Evolutionary conservation across 2,888 invertebrate species (phyloP).

Genomic region (Ditula angustiorana): DNA sequence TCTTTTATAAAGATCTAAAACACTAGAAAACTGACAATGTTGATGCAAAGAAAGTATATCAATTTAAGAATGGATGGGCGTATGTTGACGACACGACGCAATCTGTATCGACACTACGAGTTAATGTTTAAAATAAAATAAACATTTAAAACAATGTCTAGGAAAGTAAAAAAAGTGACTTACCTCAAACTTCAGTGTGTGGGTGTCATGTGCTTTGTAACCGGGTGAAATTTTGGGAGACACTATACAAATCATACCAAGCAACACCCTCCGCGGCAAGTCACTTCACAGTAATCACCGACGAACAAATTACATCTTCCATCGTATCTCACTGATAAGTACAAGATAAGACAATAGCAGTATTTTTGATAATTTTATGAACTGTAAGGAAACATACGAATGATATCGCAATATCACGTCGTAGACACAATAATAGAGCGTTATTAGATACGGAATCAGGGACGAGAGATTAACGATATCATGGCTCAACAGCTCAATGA

Average conservation of each 20-base stretch:
- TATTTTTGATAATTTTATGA: constrained; percentile 54
- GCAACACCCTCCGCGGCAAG: constrained; percentile 46
- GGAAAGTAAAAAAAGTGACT: not conserved
- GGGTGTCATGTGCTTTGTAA: constrained; percentile 19
- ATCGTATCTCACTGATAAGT: constrained; percentile 52
- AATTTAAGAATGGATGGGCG: too few species aligned
- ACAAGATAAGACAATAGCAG: constrained; percentile 57
- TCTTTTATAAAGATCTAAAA: too few species aligned
- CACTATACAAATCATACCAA: constrained; percentile 34
- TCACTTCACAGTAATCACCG: constrained; percentile 51
- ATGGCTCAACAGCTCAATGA: not conserved
- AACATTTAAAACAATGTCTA: not conserved
- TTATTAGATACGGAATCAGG: constrained; percentile 1
- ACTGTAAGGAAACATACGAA: not conserved
- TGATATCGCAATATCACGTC: not conserved
- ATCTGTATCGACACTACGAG: too few species aligned
- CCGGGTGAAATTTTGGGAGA: constrained; percentile 11
- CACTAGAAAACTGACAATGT: too few species aligned
- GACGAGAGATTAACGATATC: not conserved
- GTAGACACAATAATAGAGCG: constrained; percentile 9
- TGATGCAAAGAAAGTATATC: too few species aligned
- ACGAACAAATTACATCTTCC: constrained; percentile 48
- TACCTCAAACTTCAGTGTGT: constrained; percentile 20
- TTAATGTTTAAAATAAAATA: not conserved
- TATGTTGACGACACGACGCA: too few species aligned